Evolutionary conservation across 2,888 invertebrate species (phyloP).

Genomic region (Caenorhabditis sp.): DNA sequence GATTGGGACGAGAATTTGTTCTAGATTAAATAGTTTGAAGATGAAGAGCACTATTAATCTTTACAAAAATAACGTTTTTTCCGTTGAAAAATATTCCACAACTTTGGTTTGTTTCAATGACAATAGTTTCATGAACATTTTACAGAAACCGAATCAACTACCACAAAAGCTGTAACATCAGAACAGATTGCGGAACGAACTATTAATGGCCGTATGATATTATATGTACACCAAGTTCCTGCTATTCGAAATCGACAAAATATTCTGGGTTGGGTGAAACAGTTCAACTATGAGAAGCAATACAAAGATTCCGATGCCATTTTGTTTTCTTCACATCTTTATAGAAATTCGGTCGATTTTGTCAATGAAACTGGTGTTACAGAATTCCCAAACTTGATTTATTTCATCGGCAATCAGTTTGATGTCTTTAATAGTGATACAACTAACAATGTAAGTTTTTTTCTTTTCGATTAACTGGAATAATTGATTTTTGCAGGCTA

Average conservation of each 20-base stretch:
- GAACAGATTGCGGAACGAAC: conserved; percentile 39
- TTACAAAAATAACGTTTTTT: no score
- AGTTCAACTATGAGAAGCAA: conserved; percentile 36
- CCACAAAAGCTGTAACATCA: conserved; percentile 23
- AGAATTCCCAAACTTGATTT: conserved; percentile 36
- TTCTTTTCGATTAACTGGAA: neutral
- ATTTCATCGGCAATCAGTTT: conserved; percentile 36
- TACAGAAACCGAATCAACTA: conserved; percentile 16
- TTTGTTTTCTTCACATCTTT: neutral
- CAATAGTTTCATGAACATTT: no score
- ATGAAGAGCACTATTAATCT: no score
- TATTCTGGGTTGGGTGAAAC: conserved; percentile 33
- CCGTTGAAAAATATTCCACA: no score
- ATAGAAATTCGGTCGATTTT: conserved; percentile 2
- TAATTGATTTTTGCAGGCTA: conserved; percentile 18
- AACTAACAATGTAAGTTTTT: conserved; percentile 20
- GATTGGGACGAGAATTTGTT: conserved; percentile 7
- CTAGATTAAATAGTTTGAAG: no score
- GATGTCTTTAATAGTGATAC: conserved; percentile 36
- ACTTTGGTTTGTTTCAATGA: no score
- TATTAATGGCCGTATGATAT: conserved; percentile 41
- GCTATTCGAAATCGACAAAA: conserved; percentile 30
- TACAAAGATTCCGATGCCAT: conserved; percentile 24
- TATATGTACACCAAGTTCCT: conserved; percentile 33
- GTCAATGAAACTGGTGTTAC: conserved; percentile 19